Evolutionary conservation across 1,140 invertebrate genomes (phyloP), one percentile per base, ranked within the genome.

Genomic region (Saccostrea glomerata): DNA sequence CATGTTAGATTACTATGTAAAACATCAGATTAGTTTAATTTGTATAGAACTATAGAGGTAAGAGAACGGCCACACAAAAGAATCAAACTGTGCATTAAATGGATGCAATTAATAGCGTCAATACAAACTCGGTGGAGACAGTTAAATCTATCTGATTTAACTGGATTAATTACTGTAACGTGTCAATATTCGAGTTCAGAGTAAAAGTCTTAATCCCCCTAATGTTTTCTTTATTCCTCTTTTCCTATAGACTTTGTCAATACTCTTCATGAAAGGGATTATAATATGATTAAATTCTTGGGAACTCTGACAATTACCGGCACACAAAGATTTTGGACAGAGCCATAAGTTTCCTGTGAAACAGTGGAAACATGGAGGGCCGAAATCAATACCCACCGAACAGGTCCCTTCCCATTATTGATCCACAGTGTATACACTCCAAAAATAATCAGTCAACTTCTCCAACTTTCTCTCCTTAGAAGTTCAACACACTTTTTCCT

Each of bases 241-340:
- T 77, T 36, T 77, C 70, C 23, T 77, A 40, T 25, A 77, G 70
- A 77, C 70, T 77, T 77, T 77, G 25, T 77, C 70, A 30, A 30
- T 77, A 30, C 25, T 77, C 70, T 25, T 77, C 11, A 30, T 77
- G 25, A 30, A 77, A 77, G 70, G 58, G 70, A 77, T 77, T 77
- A 77, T 77, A 30, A 77, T 77, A 77, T 77, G 70, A 77, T 77
- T 77, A 77, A 30, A 30, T 77, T 77, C 70, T 77, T 77, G 70
- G 70, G 70, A 77, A 77, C 70, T 77, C 30, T 77, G 70, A 77
- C 70, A 77, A 77, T 30, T 77, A 77, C 23, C 25, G 5, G 25
- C 23, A 77, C 30, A 77, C 70, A 77, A 77, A 77, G 70, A 77
- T 77, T n/a, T 77, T 77, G 30, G 70, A 77, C 25, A 36, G 25